These are phyloP conservation scores for Alviniconcha strummeri DNA, from an alignment of 2,888 invertebrate genomes.

Conservation along the genomic window DNA sequence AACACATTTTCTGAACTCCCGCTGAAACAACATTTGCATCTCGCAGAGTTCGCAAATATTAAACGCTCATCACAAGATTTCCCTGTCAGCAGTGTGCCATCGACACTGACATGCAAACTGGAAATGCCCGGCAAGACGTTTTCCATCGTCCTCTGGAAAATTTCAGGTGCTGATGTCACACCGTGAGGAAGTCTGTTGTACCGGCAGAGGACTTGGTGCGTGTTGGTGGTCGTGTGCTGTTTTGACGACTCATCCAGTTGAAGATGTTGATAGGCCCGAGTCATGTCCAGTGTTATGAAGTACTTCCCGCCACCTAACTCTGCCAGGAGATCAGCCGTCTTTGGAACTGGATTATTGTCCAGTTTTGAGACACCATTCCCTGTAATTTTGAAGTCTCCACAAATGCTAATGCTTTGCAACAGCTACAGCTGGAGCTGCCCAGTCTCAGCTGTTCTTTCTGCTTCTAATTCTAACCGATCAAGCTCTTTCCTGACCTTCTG, in stretches of 20 bases:
- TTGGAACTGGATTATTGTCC: slow-evolving; percentile 35
- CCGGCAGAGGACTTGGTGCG: slow-evolving; percentile 43
- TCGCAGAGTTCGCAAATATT: slow-evolving; percentile 20
- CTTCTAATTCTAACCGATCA: slow-evolving; percentile 30
- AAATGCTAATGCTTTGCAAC: slow-evolving; percentile 20
- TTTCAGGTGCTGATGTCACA: slow-evolving; percentile 39
- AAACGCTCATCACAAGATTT: too few species aligned
- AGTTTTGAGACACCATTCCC: slow-evolving; percentile 1
- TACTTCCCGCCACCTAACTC: slow-evolving; percentile 32
- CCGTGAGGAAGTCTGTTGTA: slow-evolving; percentile 47
- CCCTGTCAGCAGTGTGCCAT: slow-evolving; percentile 46
- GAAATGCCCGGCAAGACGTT: slow-evolving; percentile 40
- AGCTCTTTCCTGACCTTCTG: slow-evolving; percentile 35
- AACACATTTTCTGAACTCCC: slow-evolving; percentile 26
- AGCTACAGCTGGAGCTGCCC: slow-evolving; percentile 37
- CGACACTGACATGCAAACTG: slow-evolving; percentile 41
- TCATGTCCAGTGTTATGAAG: slow-evolving; percentile 48
- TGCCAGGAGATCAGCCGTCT: slow-evolving; percentile 35
- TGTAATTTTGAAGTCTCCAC: slow-evolving; percentile 31
- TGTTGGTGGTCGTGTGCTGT: slow-evolving; percentile 45
- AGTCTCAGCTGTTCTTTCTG: slow-evolving; percentile 38
- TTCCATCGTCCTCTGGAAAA: slow-evolving; percentile 51
- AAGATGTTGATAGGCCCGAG: slow-evolving; percentile 46
- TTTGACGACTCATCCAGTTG: slow-evolving; percentile 43
- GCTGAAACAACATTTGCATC: slow-evolving; percentile 2